These are phyloP conservation scores for Ciconia stormi DNA, from an alignment of 2,113 vertebrate genomes.

Conservation along the genomic window DNA sequence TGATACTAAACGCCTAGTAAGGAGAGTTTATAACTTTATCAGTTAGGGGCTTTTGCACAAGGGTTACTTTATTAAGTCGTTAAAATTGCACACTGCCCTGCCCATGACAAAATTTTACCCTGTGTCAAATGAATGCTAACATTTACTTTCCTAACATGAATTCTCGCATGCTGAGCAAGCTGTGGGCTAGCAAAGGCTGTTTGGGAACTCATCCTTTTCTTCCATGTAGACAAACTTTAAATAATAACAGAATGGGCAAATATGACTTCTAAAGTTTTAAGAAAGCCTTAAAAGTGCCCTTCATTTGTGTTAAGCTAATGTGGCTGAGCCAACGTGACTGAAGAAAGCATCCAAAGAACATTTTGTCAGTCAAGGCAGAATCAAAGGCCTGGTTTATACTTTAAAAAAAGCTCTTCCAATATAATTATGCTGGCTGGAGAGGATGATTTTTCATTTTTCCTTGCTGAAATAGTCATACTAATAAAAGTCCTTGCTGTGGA, in stretches of 20 bases:
- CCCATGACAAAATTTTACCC: background rate
- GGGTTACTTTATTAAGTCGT: background rate
- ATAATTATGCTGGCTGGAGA: constrained; percentile 6
- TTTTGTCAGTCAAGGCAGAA: constrained; percentile 12
- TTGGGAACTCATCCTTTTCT: background rate
- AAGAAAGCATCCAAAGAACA: background rate
- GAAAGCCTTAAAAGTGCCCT: background rate
- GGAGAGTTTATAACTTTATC: background rate
- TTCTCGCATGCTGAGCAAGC: background rate
- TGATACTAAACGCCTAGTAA: background rate
- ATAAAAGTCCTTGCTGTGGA: constrained; percentile 6
- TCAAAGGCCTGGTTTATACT: constrained; percentile 1
- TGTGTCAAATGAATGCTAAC: background rate
- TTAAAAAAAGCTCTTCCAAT: background rate
- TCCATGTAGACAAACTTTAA: background rate
- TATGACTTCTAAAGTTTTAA: background rate
- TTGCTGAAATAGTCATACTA: background rate
- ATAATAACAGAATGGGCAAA: background rate
- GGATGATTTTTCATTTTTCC: constrained; percentile 2
- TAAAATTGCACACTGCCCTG: background rate
- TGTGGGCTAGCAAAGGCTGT: background rate
- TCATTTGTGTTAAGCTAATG: background rate
- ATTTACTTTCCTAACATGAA: background rate
- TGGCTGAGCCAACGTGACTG: background rate
- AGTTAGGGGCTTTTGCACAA: background rate